These are phyloP conservation scores for Chiloscyllium punctatum DNA, from an alignment of 2,797 vertebrate species.

Conservation along the genomic window DNA sequence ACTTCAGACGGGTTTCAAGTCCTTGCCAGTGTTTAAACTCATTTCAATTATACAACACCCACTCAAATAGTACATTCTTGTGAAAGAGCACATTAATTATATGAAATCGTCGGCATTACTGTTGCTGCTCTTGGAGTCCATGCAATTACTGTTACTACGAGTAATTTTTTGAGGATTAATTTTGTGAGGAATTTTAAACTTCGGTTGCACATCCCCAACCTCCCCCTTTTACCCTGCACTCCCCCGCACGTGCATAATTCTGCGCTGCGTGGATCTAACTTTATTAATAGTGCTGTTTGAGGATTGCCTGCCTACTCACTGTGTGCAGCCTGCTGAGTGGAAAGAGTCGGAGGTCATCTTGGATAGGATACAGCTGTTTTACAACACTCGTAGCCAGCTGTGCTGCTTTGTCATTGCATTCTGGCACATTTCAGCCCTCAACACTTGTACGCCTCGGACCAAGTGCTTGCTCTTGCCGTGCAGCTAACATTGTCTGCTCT, in stretches of 20 bases:
- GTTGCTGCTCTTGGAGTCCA: neutral
- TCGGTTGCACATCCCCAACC: neutral
- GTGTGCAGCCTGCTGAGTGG: conserved; percentile 14
- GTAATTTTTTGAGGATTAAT: neutral
- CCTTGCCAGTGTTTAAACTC: neutral
- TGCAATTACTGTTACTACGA: neutral
- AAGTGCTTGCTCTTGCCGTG: neutral
- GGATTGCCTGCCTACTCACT: neutral
- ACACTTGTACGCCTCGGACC: neutral
- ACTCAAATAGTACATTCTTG: neutral
- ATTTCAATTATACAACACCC: neutral
- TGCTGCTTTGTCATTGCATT: conserved; percentile 25
- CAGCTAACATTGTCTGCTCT: neutral
- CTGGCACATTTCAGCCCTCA: neutral
- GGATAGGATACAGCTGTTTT: conserved; percentile 16
- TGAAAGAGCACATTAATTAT: neutral
- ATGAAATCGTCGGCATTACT: too few relatives aligned
- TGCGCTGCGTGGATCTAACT: neutral
- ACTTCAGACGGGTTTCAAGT: neutral
- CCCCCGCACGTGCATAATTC: neutral
- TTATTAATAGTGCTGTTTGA: neutral
- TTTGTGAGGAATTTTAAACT: neutral
- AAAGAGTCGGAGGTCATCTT: neutral
- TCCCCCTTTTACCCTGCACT: fast-evolving
- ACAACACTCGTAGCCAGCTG: neutral